These are phyloP conservation scores for Ephestia elutella DNA, from an alignment of 1,140 invertebrate species.

Conservation along the genomic window DNA sequence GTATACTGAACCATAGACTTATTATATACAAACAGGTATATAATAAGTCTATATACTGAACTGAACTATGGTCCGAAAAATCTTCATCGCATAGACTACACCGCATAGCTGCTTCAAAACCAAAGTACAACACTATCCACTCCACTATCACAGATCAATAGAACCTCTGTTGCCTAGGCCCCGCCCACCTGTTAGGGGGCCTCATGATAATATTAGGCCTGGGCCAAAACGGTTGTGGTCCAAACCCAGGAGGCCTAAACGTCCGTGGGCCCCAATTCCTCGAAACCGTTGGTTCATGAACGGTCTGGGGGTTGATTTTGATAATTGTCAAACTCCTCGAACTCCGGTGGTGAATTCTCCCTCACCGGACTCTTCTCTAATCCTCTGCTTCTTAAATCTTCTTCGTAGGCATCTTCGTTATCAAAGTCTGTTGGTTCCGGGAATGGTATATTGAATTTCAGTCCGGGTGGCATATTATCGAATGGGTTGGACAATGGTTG, in stretches of 20 bases:
- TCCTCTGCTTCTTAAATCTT: conserved; percentile 34
- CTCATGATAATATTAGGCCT: conserved; percentile 43
- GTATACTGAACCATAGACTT: too few relatives aligned
- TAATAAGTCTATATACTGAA: too few relatives aligned
- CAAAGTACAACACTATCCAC: background rate
- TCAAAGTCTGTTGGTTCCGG: conserved; percentile 23
- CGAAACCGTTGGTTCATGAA: conserved; percentile 45
- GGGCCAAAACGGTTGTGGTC: conserved; percentile 39
- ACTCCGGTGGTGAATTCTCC: conserved; percentile 30
- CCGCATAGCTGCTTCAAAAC: background rate
- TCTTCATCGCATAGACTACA: background rate
- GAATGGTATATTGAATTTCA: conserved; percentile 42
- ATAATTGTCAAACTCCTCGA: conserved; percentile 38
- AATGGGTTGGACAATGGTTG: conserved; percentile 48
- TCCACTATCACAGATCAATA: conserved; percentile 43
- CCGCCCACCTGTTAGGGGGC: conserved; percentile 45
- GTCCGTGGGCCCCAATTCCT: conserved; percentile 55
- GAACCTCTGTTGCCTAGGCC: conserved; percentile 49
- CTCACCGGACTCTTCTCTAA: conserved; percentile 21
- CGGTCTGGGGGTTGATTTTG: conserved; percentile 22
- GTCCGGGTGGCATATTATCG: conserved; percentile 48
- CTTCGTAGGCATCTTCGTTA: conserved; percentile 34
- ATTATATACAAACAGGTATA: too few relatives aligned
- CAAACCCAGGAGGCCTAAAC: conserved; percentile 32
- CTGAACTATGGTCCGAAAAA: background rate